phyloP scores from a whole-genome alignment of 2,113 vertebrate genomes.

The Rana temporaria region DNA sequence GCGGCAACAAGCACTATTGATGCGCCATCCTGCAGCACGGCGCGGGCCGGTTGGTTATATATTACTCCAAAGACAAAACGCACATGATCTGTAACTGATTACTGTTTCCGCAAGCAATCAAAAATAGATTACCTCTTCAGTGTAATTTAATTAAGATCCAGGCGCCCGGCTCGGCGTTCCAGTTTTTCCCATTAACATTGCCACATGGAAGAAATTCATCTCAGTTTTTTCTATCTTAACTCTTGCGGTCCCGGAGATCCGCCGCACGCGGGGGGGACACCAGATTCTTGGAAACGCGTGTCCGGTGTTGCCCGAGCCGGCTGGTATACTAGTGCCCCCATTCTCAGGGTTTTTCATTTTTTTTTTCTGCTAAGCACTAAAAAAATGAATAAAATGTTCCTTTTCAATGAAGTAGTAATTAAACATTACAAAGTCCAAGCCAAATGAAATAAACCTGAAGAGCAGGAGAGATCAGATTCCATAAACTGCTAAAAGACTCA shows the following conservation, averaged over 20 bases:
- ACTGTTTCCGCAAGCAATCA: conserved; percentile 55
- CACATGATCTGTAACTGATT: conserved; percentile 56
- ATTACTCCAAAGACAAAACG: conserved; percentile 54
- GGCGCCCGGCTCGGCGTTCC: conserved; percentile 44
- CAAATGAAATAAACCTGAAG: too few relatives aligned
- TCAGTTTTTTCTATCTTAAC: conserved; percentile 23
- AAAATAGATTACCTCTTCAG: conserved; percentile 56
- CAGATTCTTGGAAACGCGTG: too few relatives aligned
- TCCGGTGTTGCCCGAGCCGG: too few relatives aligned
- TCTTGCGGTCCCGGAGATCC: background rate
- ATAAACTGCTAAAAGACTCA: too few relatives aligned
- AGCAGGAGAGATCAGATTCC: too few relatives aligned
- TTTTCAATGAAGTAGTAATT: too few relatives aligned
- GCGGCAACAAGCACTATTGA: conserved; percentile 46
- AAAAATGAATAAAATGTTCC: too few relatives aligned
- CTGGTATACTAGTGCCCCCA: too few relatives aligned
- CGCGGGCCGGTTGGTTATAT: conserved; percentile 44
- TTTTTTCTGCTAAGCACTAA: too few relatives aligned
- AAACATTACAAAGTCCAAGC: too few relatives aligned
- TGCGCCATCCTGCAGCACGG: conserved; percentile 41
- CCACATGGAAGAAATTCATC: conserved; percentile 25
- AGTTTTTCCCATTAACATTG: conserved; percentile 43
- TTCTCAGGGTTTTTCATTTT: too few relatives aligned
- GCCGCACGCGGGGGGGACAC: background rate
- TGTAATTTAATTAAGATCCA: conserved; percentile 57